Evolutionary conservation across 2,797 vertebrate species (phyloP).

Genomic region (Gadopsis marmoratus): DNA sequence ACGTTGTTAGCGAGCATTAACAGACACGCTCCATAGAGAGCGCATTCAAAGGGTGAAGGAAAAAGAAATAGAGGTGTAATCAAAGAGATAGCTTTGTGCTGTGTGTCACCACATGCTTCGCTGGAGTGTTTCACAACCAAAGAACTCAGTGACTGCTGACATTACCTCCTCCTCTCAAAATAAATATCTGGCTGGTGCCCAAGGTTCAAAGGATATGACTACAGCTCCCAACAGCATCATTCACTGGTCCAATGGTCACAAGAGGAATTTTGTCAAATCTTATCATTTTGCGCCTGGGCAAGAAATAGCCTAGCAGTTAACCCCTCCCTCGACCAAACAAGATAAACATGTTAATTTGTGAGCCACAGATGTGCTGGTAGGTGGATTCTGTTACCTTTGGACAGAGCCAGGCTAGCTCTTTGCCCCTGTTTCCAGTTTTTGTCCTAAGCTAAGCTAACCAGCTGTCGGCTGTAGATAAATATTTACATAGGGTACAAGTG

Average conservation of each 20-base stretch:
- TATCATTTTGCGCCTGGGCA: background rate
- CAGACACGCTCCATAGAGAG: background rate
- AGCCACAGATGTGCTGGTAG: background rate
- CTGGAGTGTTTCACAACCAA: conserved; percentile 74
- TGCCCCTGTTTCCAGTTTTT: background rate
- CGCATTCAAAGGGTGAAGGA: conserved; percentile 14
- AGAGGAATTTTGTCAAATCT: background rate
- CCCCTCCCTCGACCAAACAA: too few relatives aligned
- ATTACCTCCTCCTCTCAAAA: conserved; percentile 28
- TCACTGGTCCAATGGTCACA: background rate
- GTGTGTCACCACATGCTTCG: conserved; percentile 63
- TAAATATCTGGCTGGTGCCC: conserved; percentile 38
- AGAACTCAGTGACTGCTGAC: conserved; percentile 59
- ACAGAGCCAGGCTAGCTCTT: background rate
- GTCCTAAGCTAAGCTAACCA: background rate
- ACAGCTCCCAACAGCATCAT: conserved; percentile 21
- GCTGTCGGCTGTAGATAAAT: background rate
- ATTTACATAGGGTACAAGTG: too few relatives aligned
- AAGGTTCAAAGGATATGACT: conserved; percentile 40
- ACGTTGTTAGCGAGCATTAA: background rate
- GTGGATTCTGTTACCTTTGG: background rate
- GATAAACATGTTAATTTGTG: background rate
- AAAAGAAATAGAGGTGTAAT: conserved; percentile 30
- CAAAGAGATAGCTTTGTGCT: conserved; percentile 29
- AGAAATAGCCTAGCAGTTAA: background rate